Base-by-base conservation (phyloP, 2,113 vertebrate species). In the Astur gentilis region DNA sequence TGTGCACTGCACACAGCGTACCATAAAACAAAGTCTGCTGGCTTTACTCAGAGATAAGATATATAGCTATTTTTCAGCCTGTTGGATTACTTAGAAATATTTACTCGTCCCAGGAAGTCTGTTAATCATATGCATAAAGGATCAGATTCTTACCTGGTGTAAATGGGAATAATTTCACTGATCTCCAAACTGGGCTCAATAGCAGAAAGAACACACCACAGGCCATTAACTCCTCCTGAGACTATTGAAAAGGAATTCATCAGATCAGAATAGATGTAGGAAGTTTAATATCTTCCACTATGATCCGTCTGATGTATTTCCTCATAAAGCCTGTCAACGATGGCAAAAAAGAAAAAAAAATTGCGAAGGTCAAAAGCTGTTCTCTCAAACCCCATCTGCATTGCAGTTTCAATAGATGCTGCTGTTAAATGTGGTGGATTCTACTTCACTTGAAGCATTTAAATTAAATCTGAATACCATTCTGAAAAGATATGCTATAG, bases 401-500 rank as follows among this genome's bases (percentile, higher is more conserved):
- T 4, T 52, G 34, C 80, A 92, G 72, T 87, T 93, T 92, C 86
- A 79, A 40, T 69, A 84, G 83, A 72, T 25, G 38, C 38, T 88
- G 57, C 88, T 89, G 34, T 71, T 92, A 55, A 93, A 49, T 60
- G 76, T 83, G 40, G 57, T 57, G 31, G 61, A 76, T 87, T 91
- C 87, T 87, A 67, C 94, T 75, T 91, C 34, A 52, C 61, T 75
- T 72, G n/a, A 89, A 96, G 73, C 16, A 62, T 65, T 93, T 95
- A 91, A 95, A 78, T 92, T 89, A 87, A 91, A 93, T 91, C 57
- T 61, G 78, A 89, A 95, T 93, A 89, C 52, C 70, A 89, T 95
- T 94, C 81, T 89, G 95, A 85, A 89, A 95, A 75, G 38, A 60
- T 69, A 49, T 45, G 52, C 31, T 76, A 58, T 36, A 87, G 81